Evolutionary conservation across 1,140 invertebrate genomes (phyloP).

Genomic region (Hycleus phaleratus): DNA sequence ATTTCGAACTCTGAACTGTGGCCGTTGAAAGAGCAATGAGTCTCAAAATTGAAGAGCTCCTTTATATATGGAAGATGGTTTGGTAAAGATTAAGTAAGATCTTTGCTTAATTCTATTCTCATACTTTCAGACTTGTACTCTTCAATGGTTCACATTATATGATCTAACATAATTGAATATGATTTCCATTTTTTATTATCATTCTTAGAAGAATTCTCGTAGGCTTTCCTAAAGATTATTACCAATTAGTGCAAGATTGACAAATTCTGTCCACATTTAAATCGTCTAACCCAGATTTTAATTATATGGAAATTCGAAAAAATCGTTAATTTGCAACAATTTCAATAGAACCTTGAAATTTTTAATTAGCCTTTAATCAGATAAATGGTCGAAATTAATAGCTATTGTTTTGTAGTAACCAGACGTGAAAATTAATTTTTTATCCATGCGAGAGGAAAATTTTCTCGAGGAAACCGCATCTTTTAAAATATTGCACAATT

Average conservation of each 20-base stretch:
- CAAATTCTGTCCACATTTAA: conserved; percentile 5
- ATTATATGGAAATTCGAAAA: too few species aligned
- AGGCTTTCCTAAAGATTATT: too few species aligned
- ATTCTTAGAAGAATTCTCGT: too few species aligned
- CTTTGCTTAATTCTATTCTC: conserved; percentile 17
- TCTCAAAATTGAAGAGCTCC: conserved; percentile 9
- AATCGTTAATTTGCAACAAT: too few species aligned
- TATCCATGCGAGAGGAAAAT: too few species aligned
- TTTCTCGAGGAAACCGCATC: too few species aligned
- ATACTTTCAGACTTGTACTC: conserved; percentile 18
- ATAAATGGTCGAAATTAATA: too few species aligned
- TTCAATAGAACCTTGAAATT: too few species aligned
- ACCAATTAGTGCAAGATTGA: conserved; percentile 1
- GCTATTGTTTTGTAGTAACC: too few species aligned
- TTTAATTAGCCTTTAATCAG: too few species aligned
- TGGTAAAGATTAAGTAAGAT: conserved; percentile 27
- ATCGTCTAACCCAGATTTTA: neutral
- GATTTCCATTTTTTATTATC: conserved; percentile 7
- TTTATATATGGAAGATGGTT: conserved; percentile 26
- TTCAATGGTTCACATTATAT: conserved; percentile 9
- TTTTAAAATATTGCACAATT: too few species aligned
- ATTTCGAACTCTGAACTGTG: conserved; percentile 14
- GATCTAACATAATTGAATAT: conserved; percentile 6
- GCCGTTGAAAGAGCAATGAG: conserved; percentile 12
- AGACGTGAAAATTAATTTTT: too few species aligned